Base-by-base conservation (phyloP, 1,140 invertebrate genomes). In the Drosophila takahashii region DNA sequence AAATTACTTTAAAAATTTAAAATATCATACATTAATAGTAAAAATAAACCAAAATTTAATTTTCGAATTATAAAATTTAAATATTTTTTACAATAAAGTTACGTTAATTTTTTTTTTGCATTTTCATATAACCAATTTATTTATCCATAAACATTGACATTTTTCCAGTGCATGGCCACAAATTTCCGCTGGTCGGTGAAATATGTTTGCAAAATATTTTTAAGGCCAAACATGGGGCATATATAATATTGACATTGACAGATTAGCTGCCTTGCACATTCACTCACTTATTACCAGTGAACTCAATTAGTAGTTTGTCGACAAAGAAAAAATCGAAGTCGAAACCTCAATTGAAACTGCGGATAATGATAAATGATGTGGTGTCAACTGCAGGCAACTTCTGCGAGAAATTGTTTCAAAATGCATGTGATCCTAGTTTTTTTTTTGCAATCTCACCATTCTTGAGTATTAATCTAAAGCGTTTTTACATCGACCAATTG, bases 401-500 rank as follows among this genome's bases (percentile, higher is more conserved):
- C 15, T 3, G 18, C 65, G 60, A 67, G 37, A 65, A 67, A 67
- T 65, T 13, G 29, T 44, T 65, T 36, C 42, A 65, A 67, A 67
- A 44, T 37, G 64, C 50, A 48, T 11, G 15, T 10, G 8, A 42
- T 16, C n/a, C 42, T 13, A 50, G 45, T 27, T 62, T 41, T 58
- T 59, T 47, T 58, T 45, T 22, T 10, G 44, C 56, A n/a, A 48
- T n/a, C 22, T 66, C 44, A 62, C 50, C n/a, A 2, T 11, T 15
- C 11, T 41, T 4, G 29, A n/a, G 9, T 52, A 67, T 65, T 67
- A 51, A 65, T 65, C 45, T 29, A 18, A 67, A 67, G 13, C 18
- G 15, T 32, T 71, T 70, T 57, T 27, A 47, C 41, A 34, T 22
- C 15, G 42, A 3, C 41, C 65, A 70, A 79, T 84, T 84, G 70